phyloP scores from a whole-genome alignment of 2,888 invertebrate species.

The Epinotia bilunana region DNA sequence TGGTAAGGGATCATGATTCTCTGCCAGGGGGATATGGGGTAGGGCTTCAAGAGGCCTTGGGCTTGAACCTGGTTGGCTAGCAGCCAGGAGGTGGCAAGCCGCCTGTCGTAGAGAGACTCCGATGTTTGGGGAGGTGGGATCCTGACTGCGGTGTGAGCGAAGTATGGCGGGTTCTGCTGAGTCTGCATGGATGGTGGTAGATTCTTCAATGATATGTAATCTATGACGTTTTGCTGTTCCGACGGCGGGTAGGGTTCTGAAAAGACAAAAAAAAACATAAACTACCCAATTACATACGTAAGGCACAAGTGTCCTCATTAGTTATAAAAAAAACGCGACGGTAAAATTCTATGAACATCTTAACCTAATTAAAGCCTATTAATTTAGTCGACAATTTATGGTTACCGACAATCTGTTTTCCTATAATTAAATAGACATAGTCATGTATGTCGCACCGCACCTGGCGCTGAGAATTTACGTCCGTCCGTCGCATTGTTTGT shows the following conservation, averaged over 20 bases:
- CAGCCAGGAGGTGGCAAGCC: slow-evolving; percentile 84
- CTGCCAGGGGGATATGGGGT: slow-evolving; percentile 84
- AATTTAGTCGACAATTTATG: slow-evolving; percentile 40
- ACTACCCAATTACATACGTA: neutral
- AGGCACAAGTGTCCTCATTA: neutral
- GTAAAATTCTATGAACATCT: slow-evolving; percentile 41
- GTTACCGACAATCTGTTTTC: slow-evolving; percentile 43
- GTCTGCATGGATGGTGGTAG: slow-evolving; percentile 63
- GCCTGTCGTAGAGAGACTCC: slow-evolving; percentile 75
- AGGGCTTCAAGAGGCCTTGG: slow-evolving; percentile 78
- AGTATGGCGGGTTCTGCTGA: slow-evolving; percentile 71
- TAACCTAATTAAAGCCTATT: slow-evolving; percentile 39
- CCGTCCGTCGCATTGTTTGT: slow-evolving; percentile 49
- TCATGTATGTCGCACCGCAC: slow-evolving; percentile 55
- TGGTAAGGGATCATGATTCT: slow-evolving; percentile 85
- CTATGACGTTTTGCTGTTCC: slow-evolving; percentile 74
- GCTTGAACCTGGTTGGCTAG: slow-evolving; percentile 82
- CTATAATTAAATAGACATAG: slow-evolving; percentile 46
- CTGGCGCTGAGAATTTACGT: slow-evolving; percentile 54
- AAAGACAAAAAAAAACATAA: slow-evolving; percentile 52
- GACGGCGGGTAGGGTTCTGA: slow-evolving; percentile 74
- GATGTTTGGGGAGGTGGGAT: slow-evolving; percentile 71
- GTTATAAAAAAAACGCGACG: slow-evolving; percentile 22
- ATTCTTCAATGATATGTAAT: slow-evolving; percentile 77
- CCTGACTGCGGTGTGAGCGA: slow-evolving; percentile 73